A percentile compares a stretch with the other conserved stretches of the same genome.
Conservation (phyloP, 2,113 vertebrate genomes). For the Acrocephalus kingi region DNA sequence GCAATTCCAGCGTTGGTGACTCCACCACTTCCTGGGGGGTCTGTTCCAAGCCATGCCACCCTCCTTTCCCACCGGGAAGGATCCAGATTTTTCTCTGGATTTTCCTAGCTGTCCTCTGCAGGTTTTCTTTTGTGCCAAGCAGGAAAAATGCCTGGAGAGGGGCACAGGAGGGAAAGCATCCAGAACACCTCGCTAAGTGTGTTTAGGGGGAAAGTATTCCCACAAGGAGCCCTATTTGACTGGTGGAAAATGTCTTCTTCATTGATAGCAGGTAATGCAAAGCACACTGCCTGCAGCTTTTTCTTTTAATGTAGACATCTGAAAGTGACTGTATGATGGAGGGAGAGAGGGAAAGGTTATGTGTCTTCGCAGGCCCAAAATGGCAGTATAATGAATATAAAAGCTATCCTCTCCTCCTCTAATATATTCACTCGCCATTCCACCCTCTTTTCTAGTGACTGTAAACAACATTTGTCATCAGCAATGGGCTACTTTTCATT, state of each 20-base stretch:
- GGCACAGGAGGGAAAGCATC: background rate
- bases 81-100: background rate
- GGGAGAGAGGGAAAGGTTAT: slow-evolving; percentile 70
- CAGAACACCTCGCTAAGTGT: background rate
- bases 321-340: slow-evolving; percentile 71
- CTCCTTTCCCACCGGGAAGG: background rate
- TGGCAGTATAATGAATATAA: slow-evolving; percentile 75
- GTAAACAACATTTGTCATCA: slow-evolving; percentile 79
- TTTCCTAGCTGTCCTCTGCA: background rate
- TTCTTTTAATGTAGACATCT: slow-evolving; percentile 76
- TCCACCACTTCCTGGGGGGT: background rate
- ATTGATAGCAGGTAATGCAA: slow-evolving; percentile 69
- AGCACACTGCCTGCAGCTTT: slow-evolving; percentile 68
- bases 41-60: background rate
- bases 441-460: slow-evolving; percentile 68
- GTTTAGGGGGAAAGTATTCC: slow-evolving; percentile 40
- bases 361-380: slow-evolving; percentile 71
- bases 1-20: background rate
- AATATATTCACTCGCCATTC: slow-evolving; percentile 75
- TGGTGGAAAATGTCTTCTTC: slow-evolving; percentile 63
- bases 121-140: background rate
- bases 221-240: slow-evolving; percentile 54
- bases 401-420: slow-evolving; percentile 69
- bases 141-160: background rate
- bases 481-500: slow-evolving; percentile 73